A percentile compares a stretch with the other conserved stretches of the same genome.
phyloP scores from a whole-genome alignment of 2,113 vertebrate genomes.

The Gavia stellata region DNA sequence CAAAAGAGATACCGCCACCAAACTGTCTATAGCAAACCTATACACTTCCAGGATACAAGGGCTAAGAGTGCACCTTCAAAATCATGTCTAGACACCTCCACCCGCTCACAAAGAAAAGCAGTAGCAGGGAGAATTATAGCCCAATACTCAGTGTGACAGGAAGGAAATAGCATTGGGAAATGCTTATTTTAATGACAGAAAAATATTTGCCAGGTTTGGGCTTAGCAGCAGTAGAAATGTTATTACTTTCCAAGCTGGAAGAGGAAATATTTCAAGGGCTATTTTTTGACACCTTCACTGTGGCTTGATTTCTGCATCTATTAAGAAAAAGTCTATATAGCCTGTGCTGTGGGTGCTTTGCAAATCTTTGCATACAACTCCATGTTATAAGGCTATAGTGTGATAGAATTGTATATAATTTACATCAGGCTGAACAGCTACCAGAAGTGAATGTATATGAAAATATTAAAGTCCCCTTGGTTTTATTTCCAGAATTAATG shows the following conservation, averaged over 20 bases:
- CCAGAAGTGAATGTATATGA: background rate
- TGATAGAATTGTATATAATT: background rate
- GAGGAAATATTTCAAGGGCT: slow-evolving; percentile 56
- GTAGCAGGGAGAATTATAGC: slow-evolving; percentile 36
- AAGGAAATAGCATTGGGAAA: slow-evolving; percentile 55
- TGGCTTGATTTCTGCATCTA: slow-evolving; percentile 50
- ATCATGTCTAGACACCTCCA: background rate
- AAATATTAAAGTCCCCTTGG: background rate
- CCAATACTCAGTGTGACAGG: slow-evolving; percentile 28
- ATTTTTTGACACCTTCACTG: slow-evolving; percentile 49
- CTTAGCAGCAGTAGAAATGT: slow-evolving; percentile 31
- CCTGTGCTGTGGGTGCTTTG: background rate
- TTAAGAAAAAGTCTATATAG: background rate
- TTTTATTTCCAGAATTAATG: background rate
- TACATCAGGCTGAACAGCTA: background rate
- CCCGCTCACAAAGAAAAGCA: background rate
- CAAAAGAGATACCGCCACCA: background rate
- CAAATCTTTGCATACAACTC: slow-evolving; percentile 25
- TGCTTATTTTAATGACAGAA: slow-evolving; percentile 59
- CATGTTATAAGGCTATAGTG: background rate
- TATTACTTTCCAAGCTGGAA: slow-evolving; percentile 48
- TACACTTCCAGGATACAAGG: background rate
- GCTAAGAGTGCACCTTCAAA: fast-evolving
- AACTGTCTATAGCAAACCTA: background rate
- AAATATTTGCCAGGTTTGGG: slow-evolving; percentile 48